These are phyloP conservation scores for Kradibia gibbosae DNA, from an alignment of 1,140 invertebrate species.

Conservation along the genomic window DNA sequence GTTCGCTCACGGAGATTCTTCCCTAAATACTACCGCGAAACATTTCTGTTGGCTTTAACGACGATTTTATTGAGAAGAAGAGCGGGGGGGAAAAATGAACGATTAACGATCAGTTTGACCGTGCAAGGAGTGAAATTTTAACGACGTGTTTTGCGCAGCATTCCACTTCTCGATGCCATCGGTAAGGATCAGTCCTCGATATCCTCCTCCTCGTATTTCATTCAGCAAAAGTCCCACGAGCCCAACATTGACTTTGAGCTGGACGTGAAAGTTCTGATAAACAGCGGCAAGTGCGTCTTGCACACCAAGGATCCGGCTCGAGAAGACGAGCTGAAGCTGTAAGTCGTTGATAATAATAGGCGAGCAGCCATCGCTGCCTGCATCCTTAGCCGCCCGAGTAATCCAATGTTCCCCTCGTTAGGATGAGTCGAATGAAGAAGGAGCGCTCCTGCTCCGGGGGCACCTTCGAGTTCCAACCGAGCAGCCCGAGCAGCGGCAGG, in stretches of 20 bases:
- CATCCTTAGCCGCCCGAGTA: too few relatives aligned
- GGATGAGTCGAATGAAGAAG: slow-evolving; percentile 77
- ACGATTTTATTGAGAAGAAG: neutral
- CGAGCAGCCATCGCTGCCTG: neutral
- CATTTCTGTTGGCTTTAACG: neutral
- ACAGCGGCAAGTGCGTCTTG: slow-evolving; percentile 96
- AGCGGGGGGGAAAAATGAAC: too few relatives aligned
- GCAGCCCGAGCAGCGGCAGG: slow-evolving; percentile 72
- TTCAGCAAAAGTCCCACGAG: slow-evolving; percentile 80
- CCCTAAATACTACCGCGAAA: too few relatives aligned
- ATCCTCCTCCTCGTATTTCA: slow-evolving; percentile 68
- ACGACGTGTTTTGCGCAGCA: slow-evolving; percentile 55
- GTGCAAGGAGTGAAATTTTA: neutral
- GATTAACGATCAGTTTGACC: too few relatives aligned
- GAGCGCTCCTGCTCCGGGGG: slow-evolving; percentile 82
- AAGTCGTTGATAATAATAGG: slow-evolving; percentile 46
- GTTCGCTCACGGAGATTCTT: too few relatives aligned
- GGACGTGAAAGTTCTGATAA: slow-evolving; percentile 96
- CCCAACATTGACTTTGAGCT: slow-evolving; percentile 97
- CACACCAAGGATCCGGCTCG: slow-evolving; percentile 89
- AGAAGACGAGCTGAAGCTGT: slow-evolving; percentile 81
- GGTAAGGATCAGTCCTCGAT: slow-evolving; percentile 66
- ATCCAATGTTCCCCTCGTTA: slow-evolving; percentile 54
- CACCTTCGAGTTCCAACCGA: slow-evolving; percentile 77
- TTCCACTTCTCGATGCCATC: slow-evolving; percentile 65